These are phyloP conservation scores for Chaunax sp. DNA, from an alignment of 2,797 vertebrate genomes.

Conservation along the genomic window DNA sequence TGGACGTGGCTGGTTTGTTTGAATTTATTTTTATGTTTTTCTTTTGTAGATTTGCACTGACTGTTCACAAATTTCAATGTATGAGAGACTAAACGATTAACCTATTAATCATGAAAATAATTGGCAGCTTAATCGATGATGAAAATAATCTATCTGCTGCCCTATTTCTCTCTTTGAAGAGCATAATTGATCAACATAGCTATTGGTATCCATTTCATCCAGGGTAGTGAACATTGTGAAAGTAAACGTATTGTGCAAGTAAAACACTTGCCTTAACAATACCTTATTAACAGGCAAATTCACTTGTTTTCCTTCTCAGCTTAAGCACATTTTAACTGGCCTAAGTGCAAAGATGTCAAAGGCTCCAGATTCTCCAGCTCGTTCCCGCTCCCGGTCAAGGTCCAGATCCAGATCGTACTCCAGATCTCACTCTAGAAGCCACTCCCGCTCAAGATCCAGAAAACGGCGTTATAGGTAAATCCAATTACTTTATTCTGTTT, in stretches of 20 bases:
- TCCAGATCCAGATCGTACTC: constrained; percentile 93
- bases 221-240: neutral
- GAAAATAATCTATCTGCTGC: too few species aligned
- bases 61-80: too few species aligned
- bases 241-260: neutral
- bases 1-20: neutral
- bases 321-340: constrained; percentile 7
- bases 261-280: neutral
- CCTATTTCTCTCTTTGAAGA: too few species aligned
- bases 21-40: neutral
- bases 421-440: constrained; percentile 92
- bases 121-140: too few species aligned
- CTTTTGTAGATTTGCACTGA: too few species aligned
- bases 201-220: neutral
- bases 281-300: neutral
- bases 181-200: neutral
- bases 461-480: constrained; percentile 95
- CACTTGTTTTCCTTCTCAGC: constrained; percentile 14
- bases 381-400: constrained; percentile 91
- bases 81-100: too few species aligned
- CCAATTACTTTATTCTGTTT: neutral
- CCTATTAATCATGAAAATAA: too few species aligned
- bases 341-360: constrained; percentile 90
- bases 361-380: constrained; percentile 91
- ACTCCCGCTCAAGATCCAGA: constrained; percentile 92